A percentile compares a stretch with the other conserved stretches of the same genome.
These are phyloP conservation scores for Sorex fumeus DNA, from an alignment of 2,113 vertebrate species.

Conservation along the genomic window DNA sequence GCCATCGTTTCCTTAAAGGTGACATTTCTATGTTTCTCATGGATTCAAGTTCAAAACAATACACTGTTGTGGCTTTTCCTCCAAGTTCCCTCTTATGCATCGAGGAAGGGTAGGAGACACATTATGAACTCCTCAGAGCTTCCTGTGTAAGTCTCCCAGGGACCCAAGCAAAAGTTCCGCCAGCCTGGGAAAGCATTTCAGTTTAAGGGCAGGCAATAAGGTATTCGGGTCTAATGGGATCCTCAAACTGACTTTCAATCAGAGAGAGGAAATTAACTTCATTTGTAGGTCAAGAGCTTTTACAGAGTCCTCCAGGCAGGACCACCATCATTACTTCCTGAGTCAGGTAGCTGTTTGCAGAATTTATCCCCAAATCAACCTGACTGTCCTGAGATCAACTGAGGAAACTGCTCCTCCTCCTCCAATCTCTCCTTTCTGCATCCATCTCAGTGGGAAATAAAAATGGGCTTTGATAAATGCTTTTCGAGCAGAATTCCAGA, in stretches of 20 bases:
- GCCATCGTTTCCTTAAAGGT: slow-evolving; percentile 63
- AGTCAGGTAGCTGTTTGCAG: not conserved
- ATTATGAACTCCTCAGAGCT: not conserved
- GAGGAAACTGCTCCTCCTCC: not conserved
- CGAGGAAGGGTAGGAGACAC: not conserved
- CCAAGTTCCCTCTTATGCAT: slow-evolving; percentile 3
- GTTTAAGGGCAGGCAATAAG: not conserved
- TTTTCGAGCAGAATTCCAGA: slow-evolving; percentile 26
- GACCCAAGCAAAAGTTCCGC: not conserved
- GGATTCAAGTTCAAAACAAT: not conserved
- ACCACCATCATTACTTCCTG: not conserved
- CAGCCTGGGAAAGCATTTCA: too few relatives aligned
- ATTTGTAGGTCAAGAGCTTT: slow-evolving; percentile 15
- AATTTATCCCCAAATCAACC: not conserved
- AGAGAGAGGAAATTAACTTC: slow-evolving; percentile 49
- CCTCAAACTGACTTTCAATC: slow-evolving; percentile 11
- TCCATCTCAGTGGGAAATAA: not conserved
- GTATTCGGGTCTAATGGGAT: not conserved
- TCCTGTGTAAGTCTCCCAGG: not conserved
- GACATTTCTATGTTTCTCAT: slow-evolving; percentile 17
- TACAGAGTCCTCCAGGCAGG: not conserved
- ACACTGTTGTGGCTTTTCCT: not conserved
- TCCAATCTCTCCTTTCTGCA: not conserved
- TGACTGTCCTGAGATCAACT: not conserved
- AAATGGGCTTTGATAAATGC: not conserved